Base-by-base conservation (phyloP, 2,113 vertebrate genomes). In the Galbula dea region DNA sequence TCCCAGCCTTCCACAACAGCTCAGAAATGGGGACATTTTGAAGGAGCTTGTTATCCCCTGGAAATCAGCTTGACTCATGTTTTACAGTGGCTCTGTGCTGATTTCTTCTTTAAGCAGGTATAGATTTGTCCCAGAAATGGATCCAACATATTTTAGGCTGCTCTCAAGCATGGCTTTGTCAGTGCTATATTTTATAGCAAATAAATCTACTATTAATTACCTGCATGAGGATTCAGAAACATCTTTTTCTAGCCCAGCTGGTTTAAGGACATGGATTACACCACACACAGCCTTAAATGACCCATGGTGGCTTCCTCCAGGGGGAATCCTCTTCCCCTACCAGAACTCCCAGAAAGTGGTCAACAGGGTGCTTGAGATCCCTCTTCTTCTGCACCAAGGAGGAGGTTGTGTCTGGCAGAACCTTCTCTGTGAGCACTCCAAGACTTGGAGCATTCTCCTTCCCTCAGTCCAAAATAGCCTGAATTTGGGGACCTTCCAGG, bases 401-500 rank as follows among this genome's bases (percentile, higher is more conserved):
- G 68, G 68, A 90, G 82, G 63, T 7, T 93, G 51, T 43, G 30
- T 86, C 88, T 94, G 92, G 83, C 83, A 93, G 19, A 77, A 57
- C 45, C 15, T 67, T 52, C 68, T 90, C 55, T 82, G 63, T 45
- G 39, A 83, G 69, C 2, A 1, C 48, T 93, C 90, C 88, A 93
- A 88, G 55, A 24, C 43, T 67, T 58, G 77, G 90, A 91, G 43
- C 36, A 81, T 76, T 27, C 48, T 73, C 21, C 23, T 85, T 89
- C 71, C 46, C 54, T 76, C 51, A 68, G 59, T 93, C 59, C 67
- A 90, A 83, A 94, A 86, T 26, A 95, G 63, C 20, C 39, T 78
- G 65, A 68, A 74, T 81, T 8, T 96, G 92, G 67, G 76, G 43
- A 59, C 23, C 61, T 93, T 91, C 93, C 93, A 96, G 58, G 9